Percentiles rank a stretch among this genome's conserved stretches.
Evolutionary conservation across 2,888 invertebrate species (phyloP).

Genomic region (Sabatieria punctata): DNA sequence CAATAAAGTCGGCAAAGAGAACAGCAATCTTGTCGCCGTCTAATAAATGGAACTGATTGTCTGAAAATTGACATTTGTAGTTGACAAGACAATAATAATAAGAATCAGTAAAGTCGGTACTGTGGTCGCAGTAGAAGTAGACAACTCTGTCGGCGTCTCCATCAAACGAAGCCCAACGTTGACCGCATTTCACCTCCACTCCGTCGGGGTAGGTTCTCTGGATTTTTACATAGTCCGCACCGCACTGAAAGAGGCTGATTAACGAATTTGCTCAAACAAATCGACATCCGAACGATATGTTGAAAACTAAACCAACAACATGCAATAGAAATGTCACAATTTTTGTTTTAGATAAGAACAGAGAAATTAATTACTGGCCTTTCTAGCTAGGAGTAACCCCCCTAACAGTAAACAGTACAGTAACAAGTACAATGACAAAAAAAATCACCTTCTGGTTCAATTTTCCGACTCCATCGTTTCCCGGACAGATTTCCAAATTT

Average conservation of each 20-base stretch:
- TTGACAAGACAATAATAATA: too few species aligned
- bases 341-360: too few species aligned
- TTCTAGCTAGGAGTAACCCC: too few species aligned
- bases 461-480: conserved; percentile 54
- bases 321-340: too few species aligned
- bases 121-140: conserved; percentile 55
- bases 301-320: too few species aligned
- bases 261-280: too few species aligned
- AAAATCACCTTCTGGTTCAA: conserved; percentile 34
- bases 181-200: conserved; percentile 46
- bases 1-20: conserved; percentile 37
- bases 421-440: too few species aligned
- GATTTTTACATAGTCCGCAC: conserved; percentile 90
- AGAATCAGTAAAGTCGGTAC: conserved; percentile 30
- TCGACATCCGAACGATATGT: too few species aligned
- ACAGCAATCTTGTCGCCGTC: conserved; percentile 95
- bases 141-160: conserved; percentile 92
- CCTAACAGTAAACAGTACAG: too few species aligned
- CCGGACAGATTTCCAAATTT: conserved; percentile 13
- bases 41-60: conserved; percentile 48
- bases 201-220: conserved; percentile 57
- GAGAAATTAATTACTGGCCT: too few species aligned
- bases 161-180: conserved; percentile 73
- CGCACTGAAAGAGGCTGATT: conserved; percentile 72
- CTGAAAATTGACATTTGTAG: too few species aligned